These are phyloP conservation scores for Xenops minutus DNA, from an alignment of 2,797 vertebrate genomes.

Conservation along the genomic window DNA sequence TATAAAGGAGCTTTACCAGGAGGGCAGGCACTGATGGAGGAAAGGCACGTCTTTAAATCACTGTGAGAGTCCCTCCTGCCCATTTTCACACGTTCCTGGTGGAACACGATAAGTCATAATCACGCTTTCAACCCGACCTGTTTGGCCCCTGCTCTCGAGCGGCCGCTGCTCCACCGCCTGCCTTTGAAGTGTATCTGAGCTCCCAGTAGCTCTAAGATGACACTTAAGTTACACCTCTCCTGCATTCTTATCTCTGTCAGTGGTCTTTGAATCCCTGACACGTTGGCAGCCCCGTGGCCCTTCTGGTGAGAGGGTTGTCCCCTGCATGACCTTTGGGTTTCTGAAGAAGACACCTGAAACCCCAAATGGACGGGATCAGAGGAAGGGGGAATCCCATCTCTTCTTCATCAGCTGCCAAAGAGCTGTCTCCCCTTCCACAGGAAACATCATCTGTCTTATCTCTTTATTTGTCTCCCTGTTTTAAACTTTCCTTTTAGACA, in stretches of 20 bases:
- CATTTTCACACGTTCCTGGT: neutral
- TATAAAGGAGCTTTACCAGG: neutral
- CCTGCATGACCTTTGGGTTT: constrained; percentile 67
- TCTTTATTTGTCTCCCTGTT: constrained; percentile 15
- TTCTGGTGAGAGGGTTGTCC: constrained; percentile 59
- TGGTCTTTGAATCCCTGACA: constrained; percentile 73
- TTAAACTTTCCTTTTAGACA: neutral
- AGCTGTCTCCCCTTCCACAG: neutral
- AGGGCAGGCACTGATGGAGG: too few relatives aligned
- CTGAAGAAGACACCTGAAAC: constrained; percentile 70
- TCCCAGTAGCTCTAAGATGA: constrained; percentile 49
- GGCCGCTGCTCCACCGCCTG: neutral
- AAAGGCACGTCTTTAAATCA: neutral
- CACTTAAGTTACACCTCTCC: constrained; percentile 62
- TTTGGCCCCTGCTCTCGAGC: neutral
- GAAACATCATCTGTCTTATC: constrained; percentile 54
- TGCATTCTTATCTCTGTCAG: constrained; percentile 68
- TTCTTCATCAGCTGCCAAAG: constrained; percentile 63
- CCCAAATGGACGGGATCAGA: constrained; percentile 71
- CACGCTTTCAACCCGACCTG: neutral
- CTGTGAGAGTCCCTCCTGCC: neutral
- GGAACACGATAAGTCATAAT: constrained; percentile 20
- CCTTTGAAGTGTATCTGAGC: constrained; percentile 73
- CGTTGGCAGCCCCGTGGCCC: constrained; percentile 34
- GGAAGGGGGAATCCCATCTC: constrained; percentile 49